Percentiles rank a stretch among this genome's conserved stretches.
phyloP scores from a whole-genome alignment of 2,888 invertebrate species.

The Drosophila imparisetae region DNA sequence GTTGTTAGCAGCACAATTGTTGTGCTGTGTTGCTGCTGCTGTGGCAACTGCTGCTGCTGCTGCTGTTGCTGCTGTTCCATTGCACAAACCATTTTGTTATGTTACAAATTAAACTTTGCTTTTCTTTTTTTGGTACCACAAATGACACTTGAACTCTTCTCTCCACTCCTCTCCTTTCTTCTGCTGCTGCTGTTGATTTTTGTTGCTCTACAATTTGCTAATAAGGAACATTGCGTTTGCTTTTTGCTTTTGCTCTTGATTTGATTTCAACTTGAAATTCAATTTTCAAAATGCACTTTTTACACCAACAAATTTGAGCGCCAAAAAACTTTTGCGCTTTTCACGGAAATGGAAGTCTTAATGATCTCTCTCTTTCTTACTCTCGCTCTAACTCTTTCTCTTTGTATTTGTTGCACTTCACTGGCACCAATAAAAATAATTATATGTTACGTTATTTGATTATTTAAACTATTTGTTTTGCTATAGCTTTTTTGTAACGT shows the following conservation, averaged over 20 bases:
- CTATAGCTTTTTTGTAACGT: conserved; percentile 45
- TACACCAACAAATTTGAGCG: conserved; percentile 48
- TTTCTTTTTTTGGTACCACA: conserved; percentile 71
- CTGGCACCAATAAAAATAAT: conserved; percentile 70
- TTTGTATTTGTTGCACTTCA: conserved; percentile 57
- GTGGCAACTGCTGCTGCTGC: conserved; percentile 58
- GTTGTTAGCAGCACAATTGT: conserved; percentile 77
- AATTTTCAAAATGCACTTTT: conserved; percentile 43
- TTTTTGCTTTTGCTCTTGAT: conserved; percentile 46
- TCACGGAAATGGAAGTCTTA: conserved; percentile 50
- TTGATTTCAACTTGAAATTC: conserved; percentile 49
- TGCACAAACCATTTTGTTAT: conserved; percentile 84
- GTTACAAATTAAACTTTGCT: conserved; percentile 49
- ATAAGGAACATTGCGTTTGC: conserved; percentile 81
- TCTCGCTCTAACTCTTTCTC: not conserved
- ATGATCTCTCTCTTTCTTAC: conserved; percentile 43
- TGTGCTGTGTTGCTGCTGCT: conserved; percentile 73
- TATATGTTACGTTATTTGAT: conserved; percentile 23
- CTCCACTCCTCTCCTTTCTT: conserved; percentile 15
- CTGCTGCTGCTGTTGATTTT: conserved; percentile 47
- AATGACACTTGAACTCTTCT: conserved; percentile 79
- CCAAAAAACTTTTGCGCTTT: conserved; percentile 33
- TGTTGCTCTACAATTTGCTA: conserved; percentile 76
- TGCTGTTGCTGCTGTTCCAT: conserved; percentile 81
- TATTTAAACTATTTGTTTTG: conserved; percentile 54